Evolutionary conservation across 35 echinoderm and acorn worm genomes (phyloP).

Genomic region (Apostichopus japonicus): DNA sequence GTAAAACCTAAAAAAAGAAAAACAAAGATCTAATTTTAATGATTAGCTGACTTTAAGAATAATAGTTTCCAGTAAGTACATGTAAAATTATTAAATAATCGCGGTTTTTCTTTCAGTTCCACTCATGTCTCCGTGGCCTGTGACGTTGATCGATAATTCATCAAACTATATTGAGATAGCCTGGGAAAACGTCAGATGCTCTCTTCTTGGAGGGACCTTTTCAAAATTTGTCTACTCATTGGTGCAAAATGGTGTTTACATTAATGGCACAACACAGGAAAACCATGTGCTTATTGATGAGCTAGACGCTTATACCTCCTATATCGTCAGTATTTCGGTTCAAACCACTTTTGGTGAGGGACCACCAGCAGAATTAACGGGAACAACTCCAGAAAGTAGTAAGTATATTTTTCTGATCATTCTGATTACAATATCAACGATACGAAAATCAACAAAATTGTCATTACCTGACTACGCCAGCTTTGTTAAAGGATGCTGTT

Average conservation of each 20-base stretch:
- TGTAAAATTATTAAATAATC: no score
- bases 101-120: background rate
- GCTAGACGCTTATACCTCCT: background rate
- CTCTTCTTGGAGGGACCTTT: background rate
- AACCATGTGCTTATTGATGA: background rate
- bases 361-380: background rate
- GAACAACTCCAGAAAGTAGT: conserved; percentile 3
- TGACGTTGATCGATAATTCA: background rate
- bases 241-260: background rate
- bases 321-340: background rate
- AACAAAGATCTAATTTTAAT: no score
- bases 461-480: no score
- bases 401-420: background rate
- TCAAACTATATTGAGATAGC: background rate
- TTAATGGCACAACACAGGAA: background rate
- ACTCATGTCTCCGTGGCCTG: background rate
- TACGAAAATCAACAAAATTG: no score
- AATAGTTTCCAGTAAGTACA: no score
- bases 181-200: background rate
- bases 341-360: background rate
- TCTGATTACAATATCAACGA: no score
- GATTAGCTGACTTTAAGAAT: no score
- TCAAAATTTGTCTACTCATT: background rate
- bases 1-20: no score
- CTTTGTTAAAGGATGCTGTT: background rate